Evolutionary conservation across 2,113 vertebrate species (phyloP).

Genomic region (Natator depressus): DNA sequence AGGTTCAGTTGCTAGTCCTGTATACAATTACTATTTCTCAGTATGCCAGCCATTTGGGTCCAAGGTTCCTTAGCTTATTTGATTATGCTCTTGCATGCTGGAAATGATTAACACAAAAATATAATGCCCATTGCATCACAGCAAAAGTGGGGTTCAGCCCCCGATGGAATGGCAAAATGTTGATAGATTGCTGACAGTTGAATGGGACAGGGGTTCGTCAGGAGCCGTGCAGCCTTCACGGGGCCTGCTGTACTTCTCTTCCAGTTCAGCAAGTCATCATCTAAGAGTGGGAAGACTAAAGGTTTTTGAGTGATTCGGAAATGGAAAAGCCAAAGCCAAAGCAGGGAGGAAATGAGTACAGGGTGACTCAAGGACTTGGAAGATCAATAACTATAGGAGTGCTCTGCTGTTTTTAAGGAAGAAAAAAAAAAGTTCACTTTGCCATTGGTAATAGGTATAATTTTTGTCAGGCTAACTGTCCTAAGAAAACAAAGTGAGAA

Average conservation of each 20-base stretch:
- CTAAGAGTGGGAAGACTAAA: not conserved
- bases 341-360: not conserved
- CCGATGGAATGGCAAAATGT: not conserved
- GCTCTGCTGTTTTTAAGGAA: not conserved
- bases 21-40: not conserved
- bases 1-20: not conserved
- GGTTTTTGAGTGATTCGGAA: not conserved
- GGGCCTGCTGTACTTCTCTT: conserved; percentile 18
- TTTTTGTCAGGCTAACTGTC: not conserved
- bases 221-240: not conserved
- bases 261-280: fast-evolving
- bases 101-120: conserved; percentile 13
- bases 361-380: not conserved
- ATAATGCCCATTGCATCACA: not conserved
- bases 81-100: not conserved
- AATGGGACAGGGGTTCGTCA: not conserved
- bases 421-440: not conserved
- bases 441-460: conserved; percentile 9
- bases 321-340: not conserved
- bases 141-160: not conserved
- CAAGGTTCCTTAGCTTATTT: not conserved
- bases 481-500: not conserved
- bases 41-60: not conserved
- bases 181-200: not conserved
- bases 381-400: not conserved